These are phyloP conservation scores for Epinotia demarniana DNA, from an alignment of 2,888 invertebrate species.

Conservation along the genomic window DNA sequence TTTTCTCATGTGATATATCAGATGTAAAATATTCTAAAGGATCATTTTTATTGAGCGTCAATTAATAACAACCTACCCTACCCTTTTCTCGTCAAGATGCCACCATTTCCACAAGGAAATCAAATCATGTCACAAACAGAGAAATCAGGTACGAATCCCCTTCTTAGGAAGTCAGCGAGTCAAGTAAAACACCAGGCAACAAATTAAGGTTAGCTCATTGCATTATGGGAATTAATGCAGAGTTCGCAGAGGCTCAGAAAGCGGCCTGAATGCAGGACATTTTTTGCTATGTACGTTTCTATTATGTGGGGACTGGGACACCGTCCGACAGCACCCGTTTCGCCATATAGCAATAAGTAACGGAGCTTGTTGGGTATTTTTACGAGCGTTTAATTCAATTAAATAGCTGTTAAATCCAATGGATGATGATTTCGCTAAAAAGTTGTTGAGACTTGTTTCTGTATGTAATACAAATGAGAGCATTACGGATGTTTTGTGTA, in stretches of 20 bases:
- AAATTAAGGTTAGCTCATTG: constrained; percentile 49
- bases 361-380: constrained; percentile 29
- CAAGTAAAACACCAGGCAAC: constrained; percentile 51
- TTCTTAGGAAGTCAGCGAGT: constrained; percentile 29
- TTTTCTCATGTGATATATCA: too few species aligned
- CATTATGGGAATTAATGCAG: constrained; percentile 55
- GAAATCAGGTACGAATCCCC: constrained; percentile 39
- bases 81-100: not conserved
- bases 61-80: not conserved
- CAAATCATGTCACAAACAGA: constrained; percentile 32
- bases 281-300: constrained; percentile 62
- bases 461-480: not conserved
- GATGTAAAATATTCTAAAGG: not conserved
- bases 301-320: constrained; percentile 61
- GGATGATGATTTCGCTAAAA: not conserved
- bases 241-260: constrained; percentile 54
- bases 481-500: too few species aligned
- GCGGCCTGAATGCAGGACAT: constrained; percentile 51
- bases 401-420: not conserved
- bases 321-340: constrained; percentile 55
- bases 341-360: constrained; percentile 48
- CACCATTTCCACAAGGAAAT: constrained; percentile 27
- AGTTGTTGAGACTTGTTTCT: not conserved
- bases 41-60: too few species aligned
- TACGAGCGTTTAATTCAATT: constrained; percentile 26